Percentiles rank a stretch among this genome's conserved stretches.
These are phyloP conservation scores for Eupleurogrammus muticus DNA, from an alignment of 2,797 vertebrate genomes.

Conservation along the genomic window DNA sequence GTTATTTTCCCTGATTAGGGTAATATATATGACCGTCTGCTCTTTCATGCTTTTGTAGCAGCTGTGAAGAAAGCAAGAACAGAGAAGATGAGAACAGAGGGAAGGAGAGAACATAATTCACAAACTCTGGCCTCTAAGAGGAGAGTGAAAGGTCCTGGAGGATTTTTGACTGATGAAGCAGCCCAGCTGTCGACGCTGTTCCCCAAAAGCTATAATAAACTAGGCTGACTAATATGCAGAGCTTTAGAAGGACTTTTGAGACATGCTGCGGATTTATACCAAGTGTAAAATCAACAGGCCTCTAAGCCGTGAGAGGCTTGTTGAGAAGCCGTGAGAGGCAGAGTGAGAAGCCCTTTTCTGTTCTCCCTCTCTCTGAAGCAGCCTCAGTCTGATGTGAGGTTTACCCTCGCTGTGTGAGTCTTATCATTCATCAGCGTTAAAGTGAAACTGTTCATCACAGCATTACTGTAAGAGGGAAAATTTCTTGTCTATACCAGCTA, in stretches of 20 bases:
- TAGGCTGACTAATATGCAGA: conserved; percentile 51
- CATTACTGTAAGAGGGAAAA: conserved; percentile 12
- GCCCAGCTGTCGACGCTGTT: conserved; percentile 41
- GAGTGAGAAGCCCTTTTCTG: conserved; percentile 30
- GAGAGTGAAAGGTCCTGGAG: conserved; percentile 35
- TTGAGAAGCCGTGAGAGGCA: too few relatives aligned
- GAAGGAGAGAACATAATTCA: conserved; percentile 25
- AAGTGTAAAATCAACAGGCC: conserved; percentile 68
- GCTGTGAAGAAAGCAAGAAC: conserved; percentile 19
- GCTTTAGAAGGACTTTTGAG: conserved; percentile 53
- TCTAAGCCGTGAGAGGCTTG: conserved; percentile 55
- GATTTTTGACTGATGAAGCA: conserved; percentile 61
- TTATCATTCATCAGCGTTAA: conserved; percentile 42
- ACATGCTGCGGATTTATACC: conserved; percentile 54
- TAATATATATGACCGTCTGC: conserved; percentile 26
- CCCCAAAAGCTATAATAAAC: conserved; percentile 58
- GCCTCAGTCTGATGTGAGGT: conserved; percentile 42
- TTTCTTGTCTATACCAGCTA: not conserved
- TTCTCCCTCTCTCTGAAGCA: conserved; percentile 37
- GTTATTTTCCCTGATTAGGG: conserved; percentile 20
- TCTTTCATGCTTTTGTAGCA: conserved; percentile 27
- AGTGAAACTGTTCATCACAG: conserved; percentile 25
- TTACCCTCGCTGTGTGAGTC: conserved; percentile 38
- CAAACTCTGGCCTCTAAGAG: conserved; percentile 45
- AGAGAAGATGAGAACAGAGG: conserved; percentile 8